A percentile compares a stretch with the other conserved stretches of the same genome.
phyloP scores from a whole-genome alignment of 2,888 invertebrate genomes.

The Caenorhabditis parvicauda region DNA sequence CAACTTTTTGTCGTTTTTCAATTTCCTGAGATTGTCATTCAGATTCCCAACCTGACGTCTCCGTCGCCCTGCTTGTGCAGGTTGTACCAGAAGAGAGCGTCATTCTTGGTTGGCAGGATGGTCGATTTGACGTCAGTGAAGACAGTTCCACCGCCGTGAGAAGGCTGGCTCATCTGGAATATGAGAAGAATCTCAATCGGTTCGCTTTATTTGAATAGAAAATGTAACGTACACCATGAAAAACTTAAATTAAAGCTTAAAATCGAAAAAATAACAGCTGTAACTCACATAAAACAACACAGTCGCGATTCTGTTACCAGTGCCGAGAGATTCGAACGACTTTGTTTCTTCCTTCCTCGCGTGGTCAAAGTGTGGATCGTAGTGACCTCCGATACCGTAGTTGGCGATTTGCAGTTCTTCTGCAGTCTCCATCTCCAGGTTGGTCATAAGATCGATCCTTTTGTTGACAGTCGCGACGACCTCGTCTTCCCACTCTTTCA shows the following conservation, averaged over 20 bases:
- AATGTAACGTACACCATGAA: too few relatives aligned
- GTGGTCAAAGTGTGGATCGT: slow-evolving; percentile 90
- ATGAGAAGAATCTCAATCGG: background rate
- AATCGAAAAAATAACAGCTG: too few relatives aligned
- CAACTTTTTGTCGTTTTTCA: too few relatives aligned
- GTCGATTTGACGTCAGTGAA: slow-evolving; percentile 84
- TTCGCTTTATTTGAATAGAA: too few relatives aligned
- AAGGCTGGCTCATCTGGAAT: slow-evolving; percentile 87
- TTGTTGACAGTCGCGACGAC: slow-evolving; percentile 75
- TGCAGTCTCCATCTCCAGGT: slow-evolving; percentile 80
- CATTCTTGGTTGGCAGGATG: slow-evolving; percentile 83
- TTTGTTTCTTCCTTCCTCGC: slow-evolving; percentile 67
- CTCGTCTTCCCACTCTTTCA: slow-evolving; percentile 79
- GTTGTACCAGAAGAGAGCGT: slow-evolving; percentile 94
- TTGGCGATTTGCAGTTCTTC: slow-evolving; percentile 97
- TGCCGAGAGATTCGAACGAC: slow-evolving; percentile 69
- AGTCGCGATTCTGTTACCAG: slow-evolving; percentile 91
- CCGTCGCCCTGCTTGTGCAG: slow-evolving; percentile 86
- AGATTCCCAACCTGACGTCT: too few relatives aligned
- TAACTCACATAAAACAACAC: slow-evolving; percentile 88
- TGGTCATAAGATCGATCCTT: slow-evolving; percentile 82
- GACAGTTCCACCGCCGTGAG: slow-evolving; percentile 94
- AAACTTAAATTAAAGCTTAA: background rate
- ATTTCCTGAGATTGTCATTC: too few relatives aligned
- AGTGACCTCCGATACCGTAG: slow-evolving; percentile 97